phyloP scores from a whole-genome alignment of 2,113 vertebrate genomes.

The Gallinago undulata region DNA sequence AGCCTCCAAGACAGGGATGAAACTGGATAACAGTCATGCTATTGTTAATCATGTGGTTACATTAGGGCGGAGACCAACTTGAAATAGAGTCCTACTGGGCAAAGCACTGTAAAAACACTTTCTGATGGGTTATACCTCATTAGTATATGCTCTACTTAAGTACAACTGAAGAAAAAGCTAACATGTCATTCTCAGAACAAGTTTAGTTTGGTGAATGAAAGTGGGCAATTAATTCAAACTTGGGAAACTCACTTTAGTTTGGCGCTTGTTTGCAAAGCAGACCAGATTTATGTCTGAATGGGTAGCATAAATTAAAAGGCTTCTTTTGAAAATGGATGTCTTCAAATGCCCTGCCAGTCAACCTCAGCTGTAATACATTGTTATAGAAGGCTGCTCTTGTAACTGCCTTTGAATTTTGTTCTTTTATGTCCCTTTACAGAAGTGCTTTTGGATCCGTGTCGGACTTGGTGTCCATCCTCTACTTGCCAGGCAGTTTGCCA shows the following conservation, averaged over 20 bases:
- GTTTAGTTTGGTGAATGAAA: slow-evolving; percentile 7
- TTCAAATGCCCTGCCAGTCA: neutral
- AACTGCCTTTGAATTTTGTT: neutral
- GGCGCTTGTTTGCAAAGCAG: neutral
- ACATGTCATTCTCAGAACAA: neutral
- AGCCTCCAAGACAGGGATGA: neutral
- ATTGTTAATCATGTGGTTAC: neutral
- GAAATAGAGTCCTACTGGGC: neutral
- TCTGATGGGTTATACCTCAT: neutral
- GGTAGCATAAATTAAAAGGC: neutral
- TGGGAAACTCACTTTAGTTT: neutral
- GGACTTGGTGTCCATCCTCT: slow-evolving; percentile 97
- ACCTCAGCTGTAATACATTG: neutral
- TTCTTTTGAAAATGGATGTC: neutral
- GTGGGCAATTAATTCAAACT: neutral
- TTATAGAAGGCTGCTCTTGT: neutral
- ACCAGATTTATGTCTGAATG: neutral
- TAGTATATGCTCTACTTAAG: neutral
- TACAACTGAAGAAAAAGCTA: neutral
- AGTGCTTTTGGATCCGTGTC: slow-evolving; percentile 95
- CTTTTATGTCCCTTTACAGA: slow-evolving; percentile 74
- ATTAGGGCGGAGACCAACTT: neutral
- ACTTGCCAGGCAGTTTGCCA: slow-evolving; percentile 97
- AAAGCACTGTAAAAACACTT: neutral
- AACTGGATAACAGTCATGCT: neutral